phyloP scores from a whole-genome alignment of 2,113 vertebrate genomes.

The Dinomys branickii region DNA sequence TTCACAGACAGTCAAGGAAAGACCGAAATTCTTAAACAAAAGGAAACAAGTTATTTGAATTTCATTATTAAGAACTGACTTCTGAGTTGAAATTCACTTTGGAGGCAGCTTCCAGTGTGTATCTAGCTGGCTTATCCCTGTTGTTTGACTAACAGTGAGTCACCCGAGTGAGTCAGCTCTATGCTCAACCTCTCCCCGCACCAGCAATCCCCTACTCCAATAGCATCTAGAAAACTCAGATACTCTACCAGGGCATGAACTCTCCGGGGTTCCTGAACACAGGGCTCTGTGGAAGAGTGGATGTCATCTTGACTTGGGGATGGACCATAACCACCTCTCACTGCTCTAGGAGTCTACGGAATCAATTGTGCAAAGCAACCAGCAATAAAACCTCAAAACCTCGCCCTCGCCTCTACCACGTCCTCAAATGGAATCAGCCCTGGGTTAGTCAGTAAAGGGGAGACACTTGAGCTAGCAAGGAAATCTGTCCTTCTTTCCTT shows the following conservation, averaged over 20 bases:
- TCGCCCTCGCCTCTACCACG: neutral
- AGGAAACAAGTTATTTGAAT: neutral
- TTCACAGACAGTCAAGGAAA: neutral
- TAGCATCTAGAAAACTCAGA: neutral
- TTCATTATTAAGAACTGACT: neutral
- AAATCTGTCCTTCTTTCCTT: neutral
- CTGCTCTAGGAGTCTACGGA: neutral
- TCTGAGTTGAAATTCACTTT: neutral
- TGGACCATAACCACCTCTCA: neutral
- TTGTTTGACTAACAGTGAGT: neutral
- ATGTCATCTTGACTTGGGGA: neutral
- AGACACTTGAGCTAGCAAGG: neutral
- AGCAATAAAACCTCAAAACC: neutral
- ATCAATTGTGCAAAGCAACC: neutral
- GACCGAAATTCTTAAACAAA: neutral
- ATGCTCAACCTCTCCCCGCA: rapidly evolving
- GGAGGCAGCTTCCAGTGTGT: neutral
- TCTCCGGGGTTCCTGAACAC: neutral
- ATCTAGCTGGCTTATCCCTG: neutral
- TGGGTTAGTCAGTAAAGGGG: neutral
- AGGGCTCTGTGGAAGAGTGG: neutral
- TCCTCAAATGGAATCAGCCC: neutral
- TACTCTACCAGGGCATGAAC: neutral
- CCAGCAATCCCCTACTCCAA: neutral
- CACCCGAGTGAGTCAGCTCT: neutral